Percentiles rank a stretch among this genome's conserved stretches.
phyloP scores from a whole-genome alignment of 2,888 invertebrate species.

The Stenichneumon culpator region DNA sequence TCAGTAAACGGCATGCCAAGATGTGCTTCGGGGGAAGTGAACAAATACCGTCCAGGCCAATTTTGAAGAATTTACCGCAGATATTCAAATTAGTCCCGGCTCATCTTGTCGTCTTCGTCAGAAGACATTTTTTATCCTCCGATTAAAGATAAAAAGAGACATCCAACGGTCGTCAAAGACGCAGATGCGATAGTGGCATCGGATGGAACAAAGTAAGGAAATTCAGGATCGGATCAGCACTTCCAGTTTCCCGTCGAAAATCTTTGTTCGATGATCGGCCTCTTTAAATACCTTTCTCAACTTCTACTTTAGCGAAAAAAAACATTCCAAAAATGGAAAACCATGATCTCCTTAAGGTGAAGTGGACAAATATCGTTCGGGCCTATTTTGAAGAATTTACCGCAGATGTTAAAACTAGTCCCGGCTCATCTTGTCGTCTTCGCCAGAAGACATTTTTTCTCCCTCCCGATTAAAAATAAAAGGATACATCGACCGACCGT shows the following conservation, averaged over 20 bases:
- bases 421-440: no score
- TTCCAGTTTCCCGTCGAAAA: constrained; percentile 50
- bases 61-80: no score
- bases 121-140: not conserved
- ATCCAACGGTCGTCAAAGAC: constrained; percentile 62
- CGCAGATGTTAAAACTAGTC: no score
- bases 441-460: no score
- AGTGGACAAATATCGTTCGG: no score
- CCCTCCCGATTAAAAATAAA: constrained; percentile 33
- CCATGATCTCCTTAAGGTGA: no score
- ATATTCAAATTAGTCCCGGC: no score
- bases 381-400: no score
- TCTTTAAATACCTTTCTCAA: constrained; percentile 70
- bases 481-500: constrained; percentile 57
- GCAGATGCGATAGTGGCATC: constrained; percentile 57
- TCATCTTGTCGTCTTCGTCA: no score
- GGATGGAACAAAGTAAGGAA: not conserved
- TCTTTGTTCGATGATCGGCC: constrained; percentile 67
- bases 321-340: not conserved
- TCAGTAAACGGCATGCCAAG: no score
- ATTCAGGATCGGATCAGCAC: constrained; percentile 69
- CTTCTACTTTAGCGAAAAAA: not conserved
- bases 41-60: no score
- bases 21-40: no score
- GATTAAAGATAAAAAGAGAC: constrained; percentile 52